Conservation (phyloP, 2,888 invertebrate genomes). For the Orgyia antiqua region DNA sequence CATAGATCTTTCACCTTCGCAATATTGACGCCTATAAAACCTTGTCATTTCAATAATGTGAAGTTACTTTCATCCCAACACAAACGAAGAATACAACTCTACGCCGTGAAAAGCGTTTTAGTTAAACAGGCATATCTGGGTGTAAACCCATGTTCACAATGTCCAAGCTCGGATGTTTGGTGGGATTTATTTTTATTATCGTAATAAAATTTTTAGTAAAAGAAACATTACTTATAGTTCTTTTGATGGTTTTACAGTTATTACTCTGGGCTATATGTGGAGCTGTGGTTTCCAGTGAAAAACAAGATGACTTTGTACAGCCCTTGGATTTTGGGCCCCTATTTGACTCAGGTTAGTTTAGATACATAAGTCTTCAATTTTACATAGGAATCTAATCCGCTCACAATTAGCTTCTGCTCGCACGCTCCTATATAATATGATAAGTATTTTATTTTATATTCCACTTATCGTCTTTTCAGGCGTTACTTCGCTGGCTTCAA, state of each 20-base stretch:
- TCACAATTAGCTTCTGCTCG: conserved; percentile 24
- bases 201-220: conserved; percentile 2
- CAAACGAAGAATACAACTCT: conserved; percentile 65
- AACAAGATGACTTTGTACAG: conserved; percentile 66
- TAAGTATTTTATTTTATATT: conserved; percentile 17
- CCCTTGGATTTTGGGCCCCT: conserved; percentile 77
- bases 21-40: conserved; percentile 77
- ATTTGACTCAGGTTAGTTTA: conserved; percentile 61
- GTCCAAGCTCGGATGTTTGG: conserved; percentile 60
- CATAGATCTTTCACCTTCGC: conserved; percentile 76
- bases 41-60: conserved; percentile 69
- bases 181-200: conserved; percentile 33
- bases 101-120: conserved; percentile 42
- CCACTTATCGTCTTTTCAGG: conserved; percentile 55
- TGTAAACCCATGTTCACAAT: conserved; percentile 61
- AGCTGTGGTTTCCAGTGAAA: conserved; percentile 51
- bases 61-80: conserved; percentile 73
- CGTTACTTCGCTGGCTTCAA: conserved; percentile 63
- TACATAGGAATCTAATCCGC: too few relatives aligned
- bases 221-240: conserved; percentile 7
- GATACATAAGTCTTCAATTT: too few relatives aligned
- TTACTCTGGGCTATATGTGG: conserved; percentile 62
- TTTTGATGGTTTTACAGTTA: conserved; percentile 51
- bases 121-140: conserved; percentile 45
- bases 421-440: conserved; percentile 20